Base-by-base conservation (phyloP, 2,797 vertebrate species). In the Pipistrellus pipistrellus region DNA sequence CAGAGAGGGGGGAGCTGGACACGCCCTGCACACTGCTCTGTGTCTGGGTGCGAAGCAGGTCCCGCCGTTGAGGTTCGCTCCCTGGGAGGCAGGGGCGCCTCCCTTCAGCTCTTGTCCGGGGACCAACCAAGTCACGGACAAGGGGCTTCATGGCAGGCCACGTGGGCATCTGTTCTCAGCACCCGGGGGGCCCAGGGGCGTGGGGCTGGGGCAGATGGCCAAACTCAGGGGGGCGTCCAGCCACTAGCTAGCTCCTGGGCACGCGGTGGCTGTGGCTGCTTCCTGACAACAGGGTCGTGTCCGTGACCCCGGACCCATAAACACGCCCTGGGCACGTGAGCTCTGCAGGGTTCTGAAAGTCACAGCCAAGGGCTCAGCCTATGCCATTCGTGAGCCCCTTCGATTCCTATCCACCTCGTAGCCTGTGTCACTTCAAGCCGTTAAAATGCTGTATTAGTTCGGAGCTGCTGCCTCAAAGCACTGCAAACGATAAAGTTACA, bases 251-350 rank as follows among this genome's bases (percentile, higher is more conserved):
- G 85, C 72, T 53, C 27, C 4, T 11, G 80, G 86, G 20, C 13
- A 1, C 6, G 6, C 30, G 0, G 46, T 11, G 48, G 38, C 48
- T 5, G 59, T 9, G 62, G 71, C 59, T 15, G 38, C 48, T 57
- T 38, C 27, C 44, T 59, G 85, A 14, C 0, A 11, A 5, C 6
- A 8, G 68, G 30, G 6, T 6, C 3, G 0, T 25, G 8, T 20
- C 68, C 10, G 1, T 4, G 25, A 41, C n/a, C 7, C 27, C 1
- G 0, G 1, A 8, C 21, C 30, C 20, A 3, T 2, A 2, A 17
- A 6, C 46, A 18, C 17, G 8, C 23, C 21, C 66, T 2, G 38
- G 55, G n/a, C 25, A 13, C 25, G 18, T 2, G 64, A 55, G 18
- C 35, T 4, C 30, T 18, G 23, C 0, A 5, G 25, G 46, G 25